Base-by-base conservation (phyloP, 2,797 vertebrate species). In the Acridotheres tristis region DNA sequence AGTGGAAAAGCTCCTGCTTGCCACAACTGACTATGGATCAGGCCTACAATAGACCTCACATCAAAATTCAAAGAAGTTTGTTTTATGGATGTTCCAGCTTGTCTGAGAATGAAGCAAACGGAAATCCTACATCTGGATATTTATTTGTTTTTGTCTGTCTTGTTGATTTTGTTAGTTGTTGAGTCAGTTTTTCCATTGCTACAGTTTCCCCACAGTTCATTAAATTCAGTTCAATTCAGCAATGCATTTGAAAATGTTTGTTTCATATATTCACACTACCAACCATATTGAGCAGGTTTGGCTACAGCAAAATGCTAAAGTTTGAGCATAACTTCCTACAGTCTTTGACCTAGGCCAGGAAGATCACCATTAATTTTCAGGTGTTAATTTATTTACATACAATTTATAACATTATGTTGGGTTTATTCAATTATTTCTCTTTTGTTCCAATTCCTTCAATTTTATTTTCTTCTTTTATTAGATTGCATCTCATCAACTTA, bases 101-200 rank as follows among this genome's bases (percentile, higher is more conserved):
- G 93, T 93, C 92, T 94, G 82, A 96, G 82, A 97, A 96, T 32
- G 32, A 89, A 84, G 20, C 0, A 1, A 94, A 93, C 13, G 14
- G 94, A 97, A 97, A 95, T 48, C 55, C 36, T 67, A 47, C 53
- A 88, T 96, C 92, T 91, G 94, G 89, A 94, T 93, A 74, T 92
- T 96, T 95, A 42, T 88, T 92, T 93, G 34, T 68, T 91, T 92
- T 67, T 57, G 71, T 57, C 48, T 91, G 17, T 77, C 72, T 78
- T 57, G 40, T 88, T 81, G 85, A 86, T 82, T 88, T 88, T 90
- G 36, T 67, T 85, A 75, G 30, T 55, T 91, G 51, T 59, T 79
- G 73, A 96, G 71, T 95, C 94, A 96, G 36, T 84, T 72, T 93
- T 94, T 94, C 91, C 76, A 71, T 85, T 83, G 15, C 38, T 86